Base-by-base conservation (phyloP, 2,797 vertebrate species). In the Acanthurus leucopareius region DNA sequence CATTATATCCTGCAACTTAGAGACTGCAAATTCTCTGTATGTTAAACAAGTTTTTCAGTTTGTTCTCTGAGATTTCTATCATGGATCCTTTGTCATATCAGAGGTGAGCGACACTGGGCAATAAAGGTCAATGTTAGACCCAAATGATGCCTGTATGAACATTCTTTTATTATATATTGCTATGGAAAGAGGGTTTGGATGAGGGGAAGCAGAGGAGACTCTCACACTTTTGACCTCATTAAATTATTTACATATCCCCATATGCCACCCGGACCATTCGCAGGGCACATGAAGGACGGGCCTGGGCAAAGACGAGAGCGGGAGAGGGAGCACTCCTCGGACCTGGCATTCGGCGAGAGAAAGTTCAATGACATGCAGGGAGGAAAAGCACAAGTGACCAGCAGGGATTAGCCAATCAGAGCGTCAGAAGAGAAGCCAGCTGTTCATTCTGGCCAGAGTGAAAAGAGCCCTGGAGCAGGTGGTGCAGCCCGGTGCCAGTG, bases 371-470 rank as follows among this genome's bases (percentile, higher is more conserved):
- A 94, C 91, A 92, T 22, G 82, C 85, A 70, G 91, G 84, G 86
- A 91, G 89, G 83, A 88, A 82, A 91, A 87, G 92, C 88, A 63
- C 89, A 92, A 94, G 92, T 94, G 95, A 95, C 95, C 95, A 94
- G 93, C 90, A 88, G 95, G 94, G 93, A 95, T 92, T 94, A 93
- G 91, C 94, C 95, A 94, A 95, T 93, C 92, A 89, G 91, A 92
- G 91, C 80, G 90, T 95, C 91, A 95, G 94, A 95, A 95, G 94
- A 94, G 91, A 86, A 73, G 94, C 95, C 95, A 96, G 95, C 93
- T 95, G 95, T 95, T 95, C 86, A 68, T 90, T 93, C 94, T 94
- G 95, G 94, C 92, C 86, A 66, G 71, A 86, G 74, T 72, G 87
- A 69, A 94, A 82, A 91, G 88, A 90, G 83, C 67, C 84, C 77